A percentile compares a stretch with the other conserved stretches of the same genome.
Evolutionary conservation across 1,140 invertebrate species (phyloP).

Genomic region (Pseudomyrmex dendroicus): DNA sequence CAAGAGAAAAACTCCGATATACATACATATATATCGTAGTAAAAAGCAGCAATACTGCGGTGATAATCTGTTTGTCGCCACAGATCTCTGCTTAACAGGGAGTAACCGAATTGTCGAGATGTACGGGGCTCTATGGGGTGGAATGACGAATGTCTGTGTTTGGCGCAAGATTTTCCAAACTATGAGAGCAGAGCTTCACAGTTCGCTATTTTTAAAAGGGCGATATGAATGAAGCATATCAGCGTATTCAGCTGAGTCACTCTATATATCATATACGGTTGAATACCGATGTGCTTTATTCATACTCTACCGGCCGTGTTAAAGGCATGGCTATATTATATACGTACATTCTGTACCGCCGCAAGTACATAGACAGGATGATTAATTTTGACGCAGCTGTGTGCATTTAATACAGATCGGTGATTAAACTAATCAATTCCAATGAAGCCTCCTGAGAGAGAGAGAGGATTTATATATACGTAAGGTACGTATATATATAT

Average conservation of each 20-base stretch:
- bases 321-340: slow-evolving; percentile 4
- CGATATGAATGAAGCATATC: slow-evolving; percentile 31
- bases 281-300: slow-evolving; percentile 13
- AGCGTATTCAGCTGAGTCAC: slow-evolving; percentile 33
- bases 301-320: slow-evolving; percentile 15
- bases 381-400: slow-evolving; percentile 2
- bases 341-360: not conserved
- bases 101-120: slow-evolving; percentile 36
- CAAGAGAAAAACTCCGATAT: too few relatives aligned
- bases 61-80: too few relatives aligned
- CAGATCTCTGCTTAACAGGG: not conserved
- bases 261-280: slow-evolving; percentile 18
- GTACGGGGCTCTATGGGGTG: not conserved
- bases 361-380: not conserved
- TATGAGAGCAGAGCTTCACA: not conserved
- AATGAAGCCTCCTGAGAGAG: not conserved
- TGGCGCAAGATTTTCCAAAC: slow-evolving; percentile 28
- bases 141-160: slow-evolving; percentile 19
- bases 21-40: too few relatives aligned
- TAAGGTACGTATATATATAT: too few relatives aligned
- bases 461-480: too few relatives aligned
- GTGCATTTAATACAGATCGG: not conserved
- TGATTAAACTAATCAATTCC: slow-evolving; percentile 14
- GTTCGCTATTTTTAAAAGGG: slow-evolving; percentile 19
- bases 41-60: too few relatives aligned